These are phyloP conservation scores for Caenorhabditis sp. DNA, from an alignment of 2,888 invertebrate species.

Conservation along the genomic window DNA sequence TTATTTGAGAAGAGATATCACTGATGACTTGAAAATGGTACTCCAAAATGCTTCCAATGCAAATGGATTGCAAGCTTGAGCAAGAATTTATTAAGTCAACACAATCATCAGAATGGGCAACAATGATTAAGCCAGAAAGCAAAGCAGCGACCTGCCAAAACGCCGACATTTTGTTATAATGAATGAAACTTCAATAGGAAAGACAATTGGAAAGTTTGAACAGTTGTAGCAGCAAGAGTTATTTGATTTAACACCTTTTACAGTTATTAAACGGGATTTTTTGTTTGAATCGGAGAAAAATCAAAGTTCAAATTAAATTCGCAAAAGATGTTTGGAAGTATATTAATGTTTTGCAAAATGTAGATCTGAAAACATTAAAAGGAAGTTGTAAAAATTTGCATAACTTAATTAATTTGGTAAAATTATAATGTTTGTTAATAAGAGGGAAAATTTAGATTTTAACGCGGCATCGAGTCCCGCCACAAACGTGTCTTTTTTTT, in stretches of 20 bases:
- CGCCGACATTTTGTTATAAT: conserved; percentile 44
- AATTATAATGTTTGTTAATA: too few relatives aligned
- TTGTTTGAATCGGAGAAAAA: conserved; percentile 1
- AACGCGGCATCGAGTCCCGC: too few relatives aligned
- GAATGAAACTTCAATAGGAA: conserved; percentile 33
- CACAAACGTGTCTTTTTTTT: too few relatives aligned
- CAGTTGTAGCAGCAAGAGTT: conserved; percentile 40
- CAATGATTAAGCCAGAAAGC: not conserved
- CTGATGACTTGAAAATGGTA: conserved; percentile 54
- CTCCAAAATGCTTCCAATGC: conserved; percentile 62
- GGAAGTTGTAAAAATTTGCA: too few relatives aligned
- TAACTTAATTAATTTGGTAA: too few relatives aligned
- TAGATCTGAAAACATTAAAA: too few relatives aligned
- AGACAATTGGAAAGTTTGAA: conserved; percentile 42
- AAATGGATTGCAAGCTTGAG: conserved; percentile 51
- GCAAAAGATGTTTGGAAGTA: too few relatives aligned
- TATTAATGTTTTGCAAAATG: too few relatives aligned
- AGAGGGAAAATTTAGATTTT: too few relatives aligned
- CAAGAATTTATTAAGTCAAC: conserved; percentile 55
- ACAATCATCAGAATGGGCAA: conserved; percentile 31
- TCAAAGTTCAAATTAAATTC: not conserved
- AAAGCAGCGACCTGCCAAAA: conserved; percentile 26
- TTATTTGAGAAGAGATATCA: conserved; percentile 41
- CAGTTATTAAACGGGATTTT: not conserved
- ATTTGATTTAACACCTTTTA: conserved; percentile 43